phyloP scores from a whole-genome alignment of 2,888 invertebrate genomes.

The Oscheius sp. region DNA sequence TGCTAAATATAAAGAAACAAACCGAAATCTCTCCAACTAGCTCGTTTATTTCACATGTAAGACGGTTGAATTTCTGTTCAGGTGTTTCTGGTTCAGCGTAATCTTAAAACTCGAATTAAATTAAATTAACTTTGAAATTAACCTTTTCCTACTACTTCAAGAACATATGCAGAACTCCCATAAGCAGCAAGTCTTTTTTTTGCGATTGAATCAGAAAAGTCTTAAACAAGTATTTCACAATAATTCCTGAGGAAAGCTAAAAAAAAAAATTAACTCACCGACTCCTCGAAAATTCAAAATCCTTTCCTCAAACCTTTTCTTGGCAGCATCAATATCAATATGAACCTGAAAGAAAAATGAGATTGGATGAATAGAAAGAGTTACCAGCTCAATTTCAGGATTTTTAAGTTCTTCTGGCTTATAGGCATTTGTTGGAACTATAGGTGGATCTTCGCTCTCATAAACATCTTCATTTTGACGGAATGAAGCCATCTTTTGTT shows the following conservation, averaged over 20 bases:
- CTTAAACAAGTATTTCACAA: slow-evolving; percentile 33
- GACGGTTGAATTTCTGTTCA: slow-evolving; percentile 61
- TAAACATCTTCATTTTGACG: slow-evolving; percentile 66
- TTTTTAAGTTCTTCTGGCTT: slow-evolving; percentile 44
- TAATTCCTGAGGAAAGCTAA: background rate
- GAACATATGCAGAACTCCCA: slow-evolving; percentile 56
- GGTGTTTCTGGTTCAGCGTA: slow-evolving; percentile 52
- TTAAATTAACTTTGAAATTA: background rate
- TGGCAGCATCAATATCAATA: slow-evolving; percentile 61
- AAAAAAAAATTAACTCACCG: slow-evolving; percentile 42
- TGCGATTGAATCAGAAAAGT: slow-evolving; percentile 64
- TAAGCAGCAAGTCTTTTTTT: slow-evolving; percentile 58
- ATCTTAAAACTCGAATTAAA: slow-evolving; percentile 8
- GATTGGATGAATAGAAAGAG: background rate
- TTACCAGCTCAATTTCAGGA: slow-evolving; percentile 55
- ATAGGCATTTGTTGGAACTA: slow-evolving; percentile 34
- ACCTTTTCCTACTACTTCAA: slow-evolving; percentile 60
- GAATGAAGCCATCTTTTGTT: slow-evolving; percentile 14
- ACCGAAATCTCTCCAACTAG: slow-evolving; percentile 44
- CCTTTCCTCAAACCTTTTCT: slow-evolving; percentile 57
- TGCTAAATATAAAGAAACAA: too few species aligned
- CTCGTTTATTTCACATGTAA: slow-evolving; percentile 55
- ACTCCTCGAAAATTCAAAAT: slow-evolving; percentile 54
- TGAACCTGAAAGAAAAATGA: slow-evolving; percentile 43
- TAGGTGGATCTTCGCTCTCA: slow-evolving; percentile 57